Base-by-base conservation (phyloP, 2,797 vertebrate species). In the Darevskia mixta region DNA sequence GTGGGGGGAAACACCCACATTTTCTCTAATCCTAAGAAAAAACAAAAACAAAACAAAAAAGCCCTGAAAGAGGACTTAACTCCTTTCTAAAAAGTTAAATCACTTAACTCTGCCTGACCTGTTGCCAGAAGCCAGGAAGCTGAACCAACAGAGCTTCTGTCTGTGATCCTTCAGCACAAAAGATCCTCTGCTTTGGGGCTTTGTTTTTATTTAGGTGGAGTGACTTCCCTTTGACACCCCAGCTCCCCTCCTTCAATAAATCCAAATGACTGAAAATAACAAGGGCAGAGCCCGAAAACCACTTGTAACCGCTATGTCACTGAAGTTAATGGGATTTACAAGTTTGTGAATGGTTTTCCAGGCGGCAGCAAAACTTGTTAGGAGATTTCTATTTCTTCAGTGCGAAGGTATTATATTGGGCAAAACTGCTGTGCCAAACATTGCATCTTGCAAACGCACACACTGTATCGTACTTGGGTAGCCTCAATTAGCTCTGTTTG, bases 91-190 rank as follows among this genome's bases (percentile, higher is more conserved):
- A 81, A 71, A 91, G 75, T 83, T 88, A 92, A 88, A 88, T 86
- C n/a, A 75, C 92, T 91, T 91, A 91, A 91, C 87, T 88, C 67
- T 73, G 86, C 72, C 77, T 86, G 86, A 81, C 77, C 85, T 85
- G 79, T 87, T 69, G 64, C 82, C 72, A 72, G 73, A 20, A 87
- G 73, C 85, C 81, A 91, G 87, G 81, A 89, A 71, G 71, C 61
- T 72, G 71, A 79, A 87, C 79, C 73, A 64, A 77, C 79, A 76
- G 45, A 76, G 83, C 83, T 72, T 84, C 82, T 55, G 55, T 58
- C 83, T 45, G 25, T 58, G 58, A 89, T 89, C 35, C 35, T 82
- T 66, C 25, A 8, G 58, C 20, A 82, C 73, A 81, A 89, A 89
- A 69, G 86, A 88, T 77, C 64, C 23, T 35, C 58, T 78, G 72